These are phyloP conservation scores for Chelonus formosanus DNA, from an alignment of 2,888 invertebrate species.

Conservation along the genomic window DNA sequence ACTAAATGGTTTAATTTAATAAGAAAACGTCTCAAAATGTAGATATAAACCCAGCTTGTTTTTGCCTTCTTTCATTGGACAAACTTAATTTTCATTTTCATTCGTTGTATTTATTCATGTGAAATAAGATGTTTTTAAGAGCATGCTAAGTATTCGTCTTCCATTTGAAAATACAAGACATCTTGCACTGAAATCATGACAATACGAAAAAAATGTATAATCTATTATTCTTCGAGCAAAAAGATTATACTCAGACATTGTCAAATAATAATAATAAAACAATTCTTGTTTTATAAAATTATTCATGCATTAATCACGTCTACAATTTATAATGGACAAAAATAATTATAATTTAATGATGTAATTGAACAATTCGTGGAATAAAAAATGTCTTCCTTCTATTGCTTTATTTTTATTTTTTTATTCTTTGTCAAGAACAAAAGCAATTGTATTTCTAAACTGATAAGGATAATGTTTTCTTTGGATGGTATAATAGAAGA, in stretches of 20 bases:
- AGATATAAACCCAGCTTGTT: background rate
- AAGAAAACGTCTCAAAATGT: no score
- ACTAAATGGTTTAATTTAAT: background rate
- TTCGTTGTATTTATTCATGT: constrained; percentile 53
- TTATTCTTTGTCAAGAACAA: constrained; percentile 1
- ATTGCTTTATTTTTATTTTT: background rate
- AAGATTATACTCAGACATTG: no score
- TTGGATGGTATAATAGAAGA: constrained; percentile 13
- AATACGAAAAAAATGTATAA: no score
- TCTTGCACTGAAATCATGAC: no score
- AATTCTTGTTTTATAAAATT: no score
- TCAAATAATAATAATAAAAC: no score
- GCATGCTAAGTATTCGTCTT: constrained; percentile 42
- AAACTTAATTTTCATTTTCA: constrained; percentile 43
- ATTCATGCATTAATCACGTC: no score
- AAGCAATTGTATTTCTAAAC: constrained; percentile 2
- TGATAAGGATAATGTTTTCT: constrained; percentile 14
- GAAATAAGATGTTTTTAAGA: constrained; percentile 56
- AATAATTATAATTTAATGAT: no score
- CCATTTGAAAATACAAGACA: background rate
- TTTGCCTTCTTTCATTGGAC: background rate
- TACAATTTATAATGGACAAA: no score
- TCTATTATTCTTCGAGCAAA: no score
- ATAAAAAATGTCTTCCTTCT: background rate
- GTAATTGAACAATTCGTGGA: no score